A percentile compares a stretch with the other conserved stretches of the same genome.
These are phyloP conservation scores for Ptyas mucosa DNA, from an alignment of 2,113 vertebrate genomes.

Conservation along the genomic window DNA sequence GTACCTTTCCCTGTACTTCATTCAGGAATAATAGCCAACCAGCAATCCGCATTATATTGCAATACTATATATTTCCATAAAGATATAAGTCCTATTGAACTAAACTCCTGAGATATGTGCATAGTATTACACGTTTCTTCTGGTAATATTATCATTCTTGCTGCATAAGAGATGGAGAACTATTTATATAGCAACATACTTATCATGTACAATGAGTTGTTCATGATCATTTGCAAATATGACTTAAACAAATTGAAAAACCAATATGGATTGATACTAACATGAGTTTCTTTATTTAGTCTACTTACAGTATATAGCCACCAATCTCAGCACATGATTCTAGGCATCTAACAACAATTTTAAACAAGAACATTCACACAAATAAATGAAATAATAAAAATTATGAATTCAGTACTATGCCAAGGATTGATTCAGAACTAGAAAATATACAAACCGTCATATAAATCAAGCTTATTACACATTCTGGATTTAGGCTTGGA, in stretches of 20 bases:
- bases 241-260: background rate
- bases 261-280: background rate
- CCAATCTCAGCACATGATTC: background rate
- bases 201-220: background rate
- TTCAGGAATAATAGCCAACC: background rate
- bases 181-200: background rate
- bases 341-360: background rate
- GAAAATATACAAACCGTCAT: background rate
- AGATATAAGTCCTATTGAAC: background rate
- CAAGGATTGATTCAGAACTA: background rate
- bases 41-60: background rate
- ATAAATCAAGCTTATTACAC: background rate
- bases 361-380: background rate
- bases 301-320: background rate
- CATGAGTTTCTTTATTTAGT: background rate
- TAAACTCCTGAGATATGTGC: background rate
- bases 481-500: background rate
- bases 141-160: background rate
- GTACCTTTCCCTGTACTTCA: background rate
- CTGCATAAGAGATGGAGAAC: background rate
- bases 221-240: background rate
- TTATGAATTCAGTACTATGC: background rate
- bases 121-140: background rate
- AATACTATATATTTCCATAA: background rate
- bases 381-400: background rate